A percentile compares a stretch with the other conserved stretches of the same genome.
These are phyloP conservation scores for Danaus melanippus DNA, from an alignment of 1,140 invertebrate genomes.

Conservation along the genomic window DNA sequence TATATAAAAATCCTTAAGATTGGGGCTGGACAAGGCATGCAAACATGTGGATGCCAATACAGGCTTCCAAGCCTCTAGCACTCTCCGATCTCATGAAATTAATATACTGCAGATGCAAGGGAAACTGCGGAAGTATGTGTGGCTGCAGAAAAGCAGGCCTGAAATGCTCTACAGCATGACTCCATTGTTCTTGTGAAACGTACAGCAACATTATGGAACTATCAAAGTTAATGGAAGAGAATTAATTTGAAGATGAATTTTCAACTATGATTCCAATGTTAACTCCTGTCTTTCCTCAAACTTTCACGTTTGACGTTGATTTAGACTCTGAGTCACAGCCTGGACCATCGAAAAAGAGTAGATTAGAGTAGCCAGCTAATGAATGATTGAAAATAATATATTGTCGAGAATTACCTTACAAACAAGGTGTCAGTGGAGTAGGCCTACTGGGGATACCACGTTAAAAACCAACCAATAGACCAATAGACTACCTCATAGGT, in stretches of 20 bases:
- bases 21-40: constrained; percentile 8
- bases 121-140: constrained; percentile 8
- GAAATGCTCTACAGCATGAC: constrained; percentile 2
- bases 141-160: constrained; percentile 10
- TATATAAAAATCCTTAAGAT: constrained; percentile 4
- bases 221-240: constrained; percentile 6
- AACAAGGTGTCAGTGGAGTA: too few species aligned
- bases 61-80: background rate
- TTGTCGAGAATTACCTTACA: too few species aligned
- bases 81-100: constrained; percentile 1
- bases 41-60: constrained; percentile 4
- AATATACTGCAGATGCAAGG: constrained; percentile 5
- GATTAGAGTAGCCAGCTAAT: constrained; percentile 1
- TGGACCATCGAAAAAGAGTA: background rate
- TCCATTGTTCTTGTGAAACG: constrained; percentile 5
- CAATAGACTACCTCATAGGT: too few species aligned
- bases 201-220: constrained; percentile 5
- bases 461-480: too few species aligned
- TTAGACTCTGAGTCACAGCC: background rate
- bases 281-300: constrained; percentile 1
- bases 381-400: background rate
- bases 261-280: background rate
- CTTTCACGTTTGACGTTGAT: constrained; percentile 1
- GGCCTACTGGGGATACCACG: too few species aligned
- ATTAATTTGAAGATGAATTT: background rate